phyloP scores from a whole-genome alignment of 2,888 invertebrate genomes.

The Hirtodrosophila trivittata region DNA sequence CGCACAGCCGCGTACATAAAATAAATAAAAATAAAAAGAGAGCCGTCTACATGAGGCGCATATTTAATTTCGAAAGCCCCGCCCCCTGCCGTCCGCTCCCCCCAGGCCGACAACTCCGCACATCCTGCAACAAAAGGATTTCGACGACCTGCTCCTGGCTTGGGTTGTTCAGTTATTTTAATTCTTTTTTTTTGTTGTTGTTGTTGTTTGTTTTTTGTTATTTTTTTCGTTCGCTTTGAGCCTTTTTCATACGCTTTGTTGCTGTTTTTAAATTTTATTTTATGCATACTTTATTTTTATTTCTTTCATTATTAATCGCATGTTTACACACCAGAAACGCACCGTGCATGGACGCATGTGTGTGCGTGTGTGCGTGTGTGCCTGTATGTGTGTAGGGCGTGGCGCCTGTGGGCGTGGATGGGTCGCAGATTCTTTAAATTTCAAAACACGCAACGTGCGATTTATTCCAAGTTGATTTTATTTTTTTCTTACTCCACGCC shows the following conservation, averaged over 20 bases:
- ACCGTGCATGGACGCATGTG: conserved; percentile 32
- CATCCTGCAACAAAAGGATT: conserved; percentile 72
- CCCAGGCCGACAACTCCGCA: conserved; percentile 17
- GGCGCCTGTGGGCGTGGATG: conserved; percentile 7
- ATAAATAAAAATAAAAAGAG: conserved; percentile 64
- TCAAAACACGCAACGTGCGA: conserved; percentile 53
- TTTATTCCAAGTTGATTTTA: conserved; percentile 21
- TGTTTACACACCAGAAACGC: conserved; percentile 70
- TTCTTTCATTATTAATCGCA: conserved; percentile 76
- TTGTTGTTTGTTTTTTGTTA: conserved; percentile 21
- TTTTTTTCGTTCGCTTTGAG: conserved; percentile 44
- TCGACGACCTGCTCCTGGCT: conserved; percentile 37
- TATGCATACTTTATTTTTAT: conserved; percentile 71
- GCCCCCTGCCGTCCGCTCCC: not conserved
- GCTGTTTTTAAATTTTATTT: conserved; percentile 66
- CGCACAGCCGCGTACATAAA: conserved; percentile 74
- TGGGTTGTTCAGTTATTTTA: conserved; percentile 47
- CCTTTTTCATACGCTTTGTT: conserved; percentile 44
- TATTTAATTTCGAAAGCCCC: conserved; percentile 64
- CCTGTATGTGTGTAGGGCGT: conserved; percentile 7
- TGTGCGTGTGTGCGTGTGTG: conserved; percentile 11
- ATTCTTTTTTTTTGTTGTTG: conserved; percentile 25
- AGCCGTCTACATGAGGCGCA: conserved; percentile 71
- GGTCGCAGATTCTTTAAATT: conserved; percentile 58
- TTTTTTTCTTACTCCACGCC: conserved; percentile 4